Base-by-base conservation (phyloP, 2,113 vertebrate species). In the Paratilapia polleni region DNA sequence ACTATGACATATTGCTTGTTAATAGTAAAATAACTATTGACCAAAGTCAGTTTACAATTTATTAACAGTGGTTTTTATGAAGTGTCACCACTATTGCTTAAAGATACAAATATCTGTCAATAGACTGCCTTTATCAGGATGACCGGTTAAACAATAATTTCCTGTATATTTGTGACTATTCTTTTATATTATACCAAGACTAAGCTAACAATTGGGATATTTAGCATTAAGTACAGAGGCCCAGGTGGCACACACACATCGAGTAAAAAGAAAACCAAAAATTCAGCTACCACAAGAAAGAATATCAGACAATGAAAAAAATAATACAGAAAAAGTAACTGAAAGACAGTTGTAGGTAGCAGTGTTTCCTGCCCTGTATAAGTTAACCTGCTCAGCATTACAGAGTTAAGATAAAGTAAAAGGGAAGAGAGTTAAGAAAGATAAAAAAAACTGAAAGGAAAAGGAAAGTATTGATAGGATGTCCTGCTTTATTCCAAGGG, bases 1-100 rank as follows among this genome's bases (percentile, higher is more conserved):
- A 0, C 0, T 1, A 52, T 0, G 68, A n/a, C 24, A 20, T 56
- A n/a, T 11, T 52, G 6, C 8, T 17, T 20, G 10, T 56, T n/a
- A n/a, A 56, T n/a, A 56, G 19, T 31, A 54, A 52, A 52, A 73
- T 52, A 52, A 73, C 17, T 13, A 2, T 49, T 49, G 47, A 31
- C 8, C 19, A 34, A 36, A 12, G 31, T 62, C 9, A 47, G 12
- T 47, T 14, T 47, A 14, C 43, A 47, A 47, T 47, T 14, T 47
- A 47, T 47, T 14, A 47, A 47, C 43, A 47, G 10, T 47, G 13
- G 43, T 15, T 47, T 5, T 47, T 15, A 3, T 26, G 31, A 26
- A 26, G 12, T 28, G 4, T 28, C 14, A 20, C 13, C 8, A 49
- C 20, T 26, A 26, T 68, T 26, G 7, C 6, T 24, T 12, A 4